phyloP scores from a whole-genome alignment of 2,113 vertebrate genomes.

The Datnioides undecimradiatus region DNA sequence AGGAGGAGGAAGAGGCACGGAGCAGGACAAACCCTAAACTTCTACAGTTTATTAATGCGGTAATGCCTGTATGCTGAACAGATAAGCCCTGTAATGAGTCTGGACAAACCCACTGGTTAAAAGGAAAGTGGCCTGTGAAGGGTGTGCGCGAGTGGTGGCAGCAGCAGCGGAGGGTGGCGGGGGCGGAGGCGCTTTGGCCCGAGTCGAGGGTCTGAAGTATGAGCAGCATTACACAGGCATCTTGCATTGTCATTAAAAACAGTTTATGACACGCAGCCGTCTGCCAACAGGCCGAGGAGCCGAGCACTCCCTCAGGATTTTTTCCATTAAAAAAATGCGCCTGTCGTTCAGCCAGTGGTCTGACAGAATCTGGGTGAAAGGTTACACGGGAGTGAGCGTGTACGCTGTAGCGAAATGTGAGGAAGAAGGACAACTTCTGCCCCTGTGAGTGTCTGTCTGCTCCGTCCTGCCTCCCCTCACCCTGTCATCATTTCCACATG shows the following conservation, averaged over 20 bases:
- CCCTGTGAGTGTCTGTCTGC: conserved; percentile 10
- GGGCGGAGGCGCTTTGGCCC: conserved; percentile 19
- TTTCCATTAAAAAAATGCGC: conserved; percentile 71
- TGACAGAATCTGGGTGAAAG: conserved; percentile 78
- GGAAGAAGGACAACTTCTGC: conserved; percentile 6
- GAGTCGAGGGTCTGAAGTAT: conserved; percentile 38
- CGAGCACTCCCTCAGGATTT: conserved; percentile 65
- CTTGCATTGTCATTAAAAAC: conserved; percentile 81
- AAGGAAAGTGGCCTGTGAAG: conserved; percentile 8
- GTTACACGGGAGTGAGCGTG: conserved; percentile 58
- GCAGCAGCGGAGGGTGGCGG: neutral
- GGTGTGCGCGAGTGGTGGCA: neutral
- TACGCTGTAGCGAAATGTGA: conserved; percentile 36
- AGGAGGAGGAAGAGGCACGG: conserved; percentile 7
- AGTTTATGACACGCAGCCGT: conserved; percentile 66
- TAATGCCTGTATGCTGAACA: conserved; percentile 49
- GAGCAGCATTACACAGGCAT: conserved; percentile 68
- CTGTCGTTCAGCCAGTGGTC: conserved; percentile 58
- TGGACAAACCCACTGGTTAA: conserved; percentile 46
- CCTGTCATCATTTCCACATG: conserved; percentile 56
- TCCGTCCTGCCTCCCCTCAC: conserved; percentile 5
- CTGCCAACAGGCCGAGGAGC: conserved; percentile 67
- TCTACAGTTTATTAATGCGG: conserved; percentile 46
- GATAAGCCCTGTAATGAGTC: conserved; percentile 58
- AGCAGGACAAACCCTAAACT: conserved; percentile 40